Base-by-base conservation (phyloP, 2,113 vertebrate genomes). In the Hypomesus transpacificus region DNA sequence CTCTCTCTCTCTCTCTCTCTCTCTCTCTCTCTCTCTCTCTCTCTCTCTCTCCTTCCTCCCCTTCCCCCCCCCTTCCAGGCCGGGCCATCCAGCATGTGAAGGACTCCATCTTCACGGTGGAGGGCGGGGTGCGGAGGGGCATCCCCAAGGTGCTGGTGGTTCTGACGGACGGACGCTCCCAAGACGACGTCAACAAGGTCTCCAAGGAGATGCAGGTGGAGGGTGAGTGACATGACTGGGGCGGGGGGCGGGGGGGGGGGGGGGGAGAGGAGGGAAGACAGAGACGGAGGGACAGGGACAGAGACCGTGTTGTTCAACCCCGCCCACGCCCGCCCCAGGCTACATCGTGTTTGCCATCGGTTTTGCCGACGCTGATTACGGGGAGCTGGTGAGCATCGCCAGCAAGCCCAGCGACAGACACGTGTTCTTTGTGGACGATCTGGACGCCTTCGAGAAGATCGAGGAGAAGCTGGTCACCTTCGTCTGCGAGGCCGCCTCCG, bases 401-500 rank as follows among this genome's bases (percentile, higher is more conserved):
- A 98, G 96, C 68, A 94, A 94, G 77, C 97, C 97, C 81, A 98
- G 94, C 17, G 91, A 94, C 63, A 89, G 96, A 50, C 97, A 98
- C 0, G 96, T 96, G 58, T 98, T 99, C 91, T 99, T 99, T 2
- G 97, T 99, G 85, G 96, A 99, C 74, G 95, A 98, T 76, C 94
- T 99, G 57, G 96, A 99, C 8, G 96, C 95, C 75, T 98, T 99
- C 84, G 84, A 90, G 82, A 98, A 96, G 86, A 99, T 99, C 18
- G 96, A 99, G 87, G 96, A 99, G 83, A 96, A 98, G 69, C 89
- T 99, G 76, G 93, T 99, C 85, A 97, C 96, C 58, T 98, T 98
- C 73, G 95, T 99, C 74, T 99, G 97, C 20, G 96, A 99, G 89
- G 95, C 97, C 0, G 97, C 96, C 11, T 95, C 96, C 20, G 97